phyloP scores from a whole-genome alignment of 1,140 invertebrate genomes.

The Daktulosphaira vitifoliae region DNA sequence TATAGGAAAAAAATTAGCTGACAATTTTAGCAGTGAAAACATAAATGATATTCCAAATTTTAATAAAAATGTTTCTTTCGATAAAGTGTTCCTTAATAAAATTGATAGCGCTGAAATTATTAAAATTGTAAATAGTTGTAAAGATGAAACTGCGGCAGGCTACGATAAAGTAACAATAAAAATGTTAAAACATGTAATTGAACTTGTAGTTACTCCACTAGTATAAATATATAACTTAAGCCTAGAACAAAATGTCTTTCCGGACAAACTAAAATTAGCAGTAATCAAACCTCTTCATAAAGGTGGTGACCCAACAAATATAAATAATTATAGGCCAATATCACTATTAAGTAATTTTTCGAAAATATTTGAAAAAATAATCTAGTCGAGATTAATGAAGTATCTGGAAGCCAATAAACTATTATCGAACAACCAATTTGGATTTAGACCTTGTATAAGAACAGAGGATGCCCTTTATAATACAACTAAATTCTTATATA shows the following conservation, averaged over 20 bases:
- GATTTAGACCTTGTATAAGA: neutral
- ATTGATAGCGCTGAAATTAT: neutral
- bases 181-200: neutral
- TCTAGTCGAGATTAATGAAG: no score
- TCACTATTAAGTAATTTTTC: no score
- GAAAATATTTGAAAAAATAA: no score
- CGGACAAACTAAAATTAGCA: neutral
- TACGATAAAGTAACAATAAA: neutral
- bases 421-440: no score
- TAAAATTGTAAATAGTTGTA: neutral
- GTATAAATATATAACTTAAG: neutral
- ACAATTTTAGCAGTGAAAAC: neutral
- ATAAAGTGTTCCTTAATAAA: neutral
- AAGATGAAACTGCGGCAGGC: neutral
- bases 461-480: neutral
- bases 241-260: neutral
- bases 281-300: neutral
- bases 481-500: neutral
- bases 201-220: neutral
- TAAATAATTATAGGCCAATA: neutral
- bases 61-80: no score
- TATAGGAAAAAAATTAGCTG: neutral
- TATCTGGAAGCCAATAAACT: no score
- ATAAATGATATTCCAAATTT: neutral
- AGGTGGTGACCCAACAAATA: neutral